Base-by-base conservation (phyloP, 2,113 vertebrate genomes). In the Chlamydotis undulata region DNA sequence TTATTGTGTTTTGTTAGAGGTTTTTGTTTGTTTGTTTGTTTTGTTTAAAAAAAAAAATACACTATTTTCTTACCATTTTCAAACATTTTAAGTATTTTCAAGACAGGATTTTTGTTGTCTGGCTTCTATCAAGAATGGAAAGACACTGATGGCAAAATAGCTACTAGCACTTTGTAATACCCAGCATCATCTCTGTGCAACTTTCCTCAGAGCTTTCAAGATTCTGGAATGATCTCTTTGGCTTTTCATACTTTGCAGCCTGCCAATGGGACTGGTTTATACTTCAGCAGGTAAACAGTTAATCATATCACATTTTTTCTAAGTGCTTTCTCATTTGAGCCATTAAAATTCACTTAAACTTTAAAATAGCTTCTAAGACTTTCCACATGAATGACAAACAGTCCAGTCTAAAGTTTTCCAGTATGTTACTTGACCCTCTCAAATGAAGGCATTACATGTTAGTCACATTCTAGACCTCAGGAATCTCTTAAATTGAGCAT, bases 341-440 rank as follows among this genome's bases (percentile, higher is more conserved):
- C 61, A 82, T 95, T 94, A 97, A 95, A 96, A 96, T 87, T 95
- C 87, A 91, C 86, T 97, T 95, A 78, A 94, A 93, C n/a, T 96
- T 93, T 89, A 93, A 89, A 96, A 76, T 25, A 84, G 63, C 31
- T 68, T 90, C 83, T 92, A 95, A 95, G 83, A 93, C 77, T 97
- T 97, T 95, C 95, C 95, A 94, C 53, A 92, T 78, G 85, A 96
- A 90, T 87, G 83, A 94, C 94, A 95, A 96, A 85, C 57, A 82
- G 92, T 9, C 14, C 45, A 91, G 83, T 35, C 90, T 92, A 24
- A 95, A 92, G 79, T 97, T 95, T 96, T 97, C 94, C 94, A 97
- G 73, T 56, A 24, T 52, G 83, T 91, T 76, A 92, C 74, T 69
- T 87, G 92, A 96, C 90, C 83, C 64, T 85, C 87, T 93, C 80